Evolutionary conservation across 2,888 invertebrate species (phyloP), one percentile per base, ranked within the genome.

Genomic region (Hypselothyrea guttata): DNA sequence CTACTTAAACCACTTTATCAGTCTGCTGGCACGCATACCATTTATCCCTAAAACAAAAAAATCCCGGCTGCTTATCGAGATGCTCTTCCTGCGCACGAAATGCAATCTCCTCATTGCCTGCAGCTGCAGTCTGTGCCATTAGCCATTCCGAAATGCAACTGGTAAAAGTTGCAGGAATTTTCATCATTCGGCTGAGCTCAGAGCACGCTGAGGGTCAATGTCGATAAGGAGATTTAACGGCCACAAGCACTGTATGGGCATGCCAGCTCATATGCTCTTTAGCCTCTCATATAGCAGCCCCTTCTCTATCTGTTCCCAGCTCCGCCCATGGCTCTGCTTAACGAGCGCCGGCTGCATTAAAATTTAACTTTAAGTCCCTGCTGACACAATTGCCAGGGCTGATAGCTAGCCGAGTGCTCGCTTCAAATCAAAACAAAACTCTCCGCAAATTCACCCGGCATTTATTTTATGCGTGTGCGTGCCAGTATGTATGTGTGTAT

Each of bases 211-310:
- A 68, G 73, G 76, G 73, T 75, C 79, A 64, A 58, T 78, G 78
- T 79, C 75, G 79, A 78, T 83, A 83, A 71, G 70, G 77, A 79
- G 83, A 79, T 76, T 79, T 76, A 79, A 79, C 65, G 70, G 73
- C 59, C 59, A 49, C 47, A 64, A 64, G 15, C 44, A n/a, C n/a
- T n/a, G n/a, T n/a, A n/a, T n/a, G n/a, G n/a, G n/a, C n/a, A n/a
- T n/a, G n/a, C n/a, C n/a, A n/a, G n/a, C n/a, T n/a, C n/a, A n/a
- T n/a, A n/a, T n/a, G n/a, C n/a, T n/a, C n/a, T n/a, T n/a, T n/a
- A n/a, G n/a, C n/a, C n/a, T n/a, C n/a, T n/a, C n/a, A n/a, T n/a
- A n/a, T n/a, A n/a, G n/a, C n/a, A n/a, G n/a, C n/a, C n/a, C n/a
- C n/a, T n/a, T n/a, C n/a, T n/a, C n/a, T n/a, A n/a, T n/a, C n/a